Base-by-base conservation (phyloP, 2,113 vertebrate species). In the Ictalurus furcatus region DNA sequence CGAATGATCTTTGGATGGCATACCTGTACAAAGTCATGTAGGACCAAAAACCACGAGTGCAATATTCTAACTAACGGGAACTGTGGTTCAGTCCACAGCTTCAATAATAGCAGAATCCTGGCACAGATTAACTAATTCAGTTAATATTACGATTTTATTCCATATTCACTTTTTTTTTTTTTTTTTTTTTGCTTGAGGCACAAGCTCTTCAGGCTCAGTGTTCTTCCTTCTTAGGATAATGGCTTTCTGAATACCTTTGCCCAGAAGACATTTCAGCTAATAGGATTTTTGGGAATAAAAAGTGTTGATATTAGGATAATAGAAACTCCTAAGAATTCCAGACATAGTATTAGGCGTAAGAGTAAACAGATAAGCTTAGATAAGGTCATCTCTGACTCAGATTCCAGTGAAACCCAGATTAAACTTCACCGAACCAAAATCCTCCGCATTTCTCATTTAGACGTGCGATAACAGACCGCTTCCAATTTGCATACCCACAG, bases 301-400 rank as follows among this genome's bases (percentile, higher is more conserved):
- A 80, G 28, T 30, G 78, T 56, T 81, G 48, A 81, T 11, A 81
- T 56, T 81, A 56, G 52, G 78, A 81, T 56, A 56, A 81, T 19
- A 56, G 12, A n/a, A 52, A 52, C 19, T 73, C 71, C 34, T n/a
- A n/a, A 79, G 16, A 79, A 81, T 30, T 56, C 52, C n/a, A 78
- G 16, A 52, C 23, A 54, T 30, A 56, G n/a, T 19, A 56, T 54
- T 54, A 30, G 25, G 28, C 7, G n/a, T 3, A 30, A 54, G 48
- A 16, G 28, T 0, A 56, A 80, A 30, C 52, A 19, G 76, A 80
- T 19, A 8, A 54, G 48, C 40, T 78, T 28, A 48, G 44, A 48
- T 48, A 48, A 48, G 44, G 44, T 79, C 17, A 30, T 19, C 52
- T 80, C 44, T 0, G 44, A 56, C 28, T 56, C 14, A 9, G 52